A percentile compares a stretch with the other conserved stretches of the same genome.
Conservation (phyloP, 2,888 invertebrate species). For the Gasteruption jaculator region DNA sequence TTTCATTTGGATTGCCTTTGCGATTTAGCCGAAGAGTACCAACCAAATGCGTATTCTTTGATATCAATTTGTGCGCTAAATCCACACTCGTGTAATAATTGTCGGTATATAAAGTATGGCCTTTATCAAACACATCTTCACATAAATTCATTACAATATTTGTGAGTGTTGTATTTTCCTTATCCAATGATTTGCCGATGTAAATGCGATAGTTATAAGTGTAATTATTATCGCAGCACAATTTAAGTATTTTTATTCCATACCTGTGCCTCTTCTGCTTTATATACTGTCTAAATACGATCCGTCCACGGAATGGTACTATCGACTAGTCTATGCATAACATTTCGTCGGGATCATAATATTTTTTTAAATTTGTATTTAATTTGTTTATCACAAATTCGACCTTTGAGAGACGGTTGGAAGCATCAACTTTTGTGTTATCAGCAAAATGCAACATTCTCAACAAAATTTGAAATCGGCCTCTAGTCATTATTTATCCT, state of each 20-base stretch:
- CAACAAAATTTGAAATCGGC: slow-evolving; percentile 9
- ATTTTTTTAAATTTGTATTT: slow-evolving; percentile 13
- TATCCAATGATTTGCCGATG: slow-evolving; percentile 19
- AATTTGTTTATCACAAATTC: slow-evolving; percentile 8
- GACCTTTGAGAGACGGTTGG: slow-evolving; percentile 11
- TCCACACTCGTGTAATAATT: slow-evolving; percentile 34
- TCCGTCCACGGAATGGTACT: slow-evolving; percentile 30
- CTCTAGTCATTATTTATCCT: slow-evolving; percentile 6
- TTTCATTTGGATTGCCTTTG: slow-evolving; percentile 16
- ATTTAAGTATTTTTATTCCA: slow-evolving; percentile 33
- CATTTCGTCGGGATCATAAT: slow-evolving; percentile 25
- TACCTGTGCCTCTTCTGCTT: slow-evolving; percentile 30
- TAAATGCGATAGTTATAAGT: slow-evolving; percentile 20
- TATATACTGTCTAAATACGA: slow-evolving; percentile 29
- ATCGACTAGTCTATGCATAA: slow-evolving; percentile 32
- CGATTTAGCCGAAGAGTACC: slow-evolving; percentile 25
- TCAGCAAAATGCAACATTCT: slow-evolving; percentile 13
- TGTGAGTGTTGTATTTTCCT: slow-evolving; percentile 13
- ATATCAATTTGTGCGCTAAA: slow-evolving; percentile 25
- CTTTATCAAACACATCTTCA: slow-evolving; percentile 36
- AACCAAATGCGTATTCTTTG: slow-evolving; percentile 29
- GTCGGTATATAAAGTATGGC: slow-evolving; percentile 26
- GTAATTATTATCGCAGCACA: slow-evolving; percentile 24
- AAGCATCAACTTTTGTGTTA: slow-evolving; percentile 9
- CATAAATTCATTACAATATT: slow-evolving; percentile 24